phyloP scores from a whole-genome alignment of 64 coral and sea anemone genomes.

The Stylophora pistillata region DNA sequence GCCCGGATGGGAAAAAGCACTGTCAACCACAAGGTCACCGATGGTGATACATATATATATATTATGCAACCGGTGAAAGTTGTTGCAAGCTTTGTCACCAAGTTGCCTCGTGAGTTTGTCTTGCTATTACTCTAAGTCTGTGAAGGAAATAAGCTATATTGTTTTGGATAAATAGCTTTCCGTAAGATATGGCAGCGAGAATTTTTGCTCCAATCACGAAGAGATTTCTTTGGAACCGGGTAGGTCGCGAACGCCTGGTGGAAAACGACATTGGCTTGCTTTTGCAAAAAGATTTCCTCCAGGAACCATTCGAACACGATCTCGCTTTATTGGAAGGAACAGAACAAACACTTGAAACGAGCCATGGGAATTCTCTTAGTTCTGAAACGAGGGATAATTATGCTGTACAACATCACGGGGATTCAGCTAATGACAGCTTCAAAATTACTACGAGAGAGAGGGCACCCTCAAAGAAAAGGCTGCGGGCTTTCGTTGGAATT shows the following conservation, averaged over 20 bases:
- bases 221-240: neutral
- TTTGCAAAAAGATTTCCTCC: neutral
- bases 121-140: no score
- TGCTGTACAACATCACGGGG: neutral
- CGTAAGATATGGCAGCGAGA: neutral
- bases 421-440: no score
- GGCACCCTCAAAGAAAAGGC: neutral
- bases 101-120: no score
- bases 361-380: no score
- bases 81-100: no score
- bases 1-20: no score
- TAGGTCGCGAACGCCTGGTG: neutral
- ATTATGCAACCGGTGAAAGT: no score
- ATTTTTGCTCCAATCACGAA: neutral
- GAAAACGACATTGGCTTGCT: neutral
- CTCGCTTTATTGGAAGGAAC: neutral
- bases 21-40: no score
- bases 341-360: neutral
- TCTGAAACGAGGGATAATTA: neutral
- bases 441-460: neutral
- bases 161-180: neutral
- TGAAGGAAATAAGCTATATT: no score
- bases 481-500: constrained; percentile 5
- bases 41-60: no score
- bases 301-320: neutral